phyloP scores from a whole-genome alignment of 2,113 vertebrate species.

The Meleagris gallopavo region DNA sequence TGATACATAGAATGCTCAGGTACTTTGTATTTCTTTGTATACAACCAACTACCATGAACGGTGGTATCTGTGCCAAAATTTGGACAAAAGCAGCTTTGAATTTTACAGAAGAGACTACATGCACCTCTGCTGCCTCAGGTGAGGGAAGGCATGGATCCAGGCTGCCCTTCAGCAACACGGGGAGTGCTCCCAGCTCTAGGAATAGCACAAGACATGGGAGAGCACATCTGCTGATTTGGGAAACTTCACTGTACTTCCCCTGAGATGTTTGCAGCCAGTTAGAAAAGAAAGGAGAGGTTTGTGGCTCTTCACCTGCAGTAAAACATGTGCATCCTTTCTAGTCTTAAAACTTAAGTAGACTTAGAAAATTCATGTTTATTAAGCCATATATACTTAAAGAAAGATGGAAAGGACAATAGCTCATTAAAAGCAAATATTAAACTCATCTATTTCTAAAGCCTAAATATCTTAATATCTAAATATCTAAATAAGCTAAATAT shows the following conservation, averaged over 20 bases:
- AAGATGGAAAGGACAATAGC: neutral
- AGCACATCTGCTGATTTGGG: neutral
- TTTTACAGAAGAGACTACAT: neutral
- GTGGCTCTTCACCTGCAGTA: neutral
- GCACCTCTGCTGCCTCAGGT: neutral
- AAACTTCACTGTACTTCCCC: neutral
- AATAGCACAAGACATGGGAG: neutral
- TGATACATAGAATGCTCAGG: slow-evolving; percentile 40
- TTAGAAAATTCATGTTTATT: slow-evolving; percentile 13
- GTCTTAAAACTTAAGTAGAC: neutral
- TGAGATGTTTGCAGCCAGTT: neutral
- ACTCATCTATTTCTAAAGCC: neutral
- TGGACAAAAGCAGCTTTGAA: neutral
- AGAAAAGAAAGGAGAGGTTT: neutral
- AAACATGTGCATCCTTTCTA: neutral
- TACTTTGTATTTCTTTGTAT: slow-evolving; percentile 49
- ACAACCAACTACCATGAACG: slow-evolving; percentile 32
- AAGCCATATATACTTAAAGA: slow-evolving; percentile 19
- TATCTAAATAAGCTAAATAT: neutral
- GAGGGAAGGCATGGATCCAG: neutral
- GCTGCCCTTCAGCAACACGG: accelerated
- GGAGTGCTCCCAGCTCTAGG: neutral
- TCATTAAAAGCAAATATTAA: slow-evolving; percentile 38
- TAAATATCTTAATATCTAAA: too few relatives aligned
- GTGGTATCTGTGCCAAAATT: neutral